A percentile compares a stretch with the other conserved stretches of the same genome.
Evolutionary conservation across 2,888 invertebrate species (phyloP).

Genomic region (Operophtera brumata): DNA sequence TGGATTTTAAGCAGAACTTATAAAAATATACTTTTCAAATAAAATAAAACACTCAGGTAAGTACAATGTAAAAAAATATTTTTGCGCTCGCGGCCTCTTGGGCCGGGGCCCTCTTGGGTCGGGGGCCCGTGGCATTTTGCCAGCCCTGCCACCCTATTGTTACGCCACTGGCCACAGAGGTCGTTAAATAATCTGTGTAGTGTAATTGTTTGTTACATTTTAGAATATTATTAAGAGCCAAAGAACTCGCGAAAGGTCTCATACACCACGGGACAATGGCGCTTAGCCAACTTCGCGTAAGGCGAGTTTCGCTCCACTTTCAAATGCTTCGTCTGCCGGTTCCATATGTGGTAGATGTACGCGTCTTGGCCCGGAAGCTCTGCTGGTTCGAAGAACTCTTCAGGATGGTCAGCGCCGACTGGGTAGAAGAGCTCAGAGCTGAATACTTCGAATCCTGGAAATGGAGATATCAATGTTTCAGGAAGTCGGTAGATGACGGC

Average conservation of each 20-base stretch:
- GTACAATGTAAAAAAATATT: too few species aligned
- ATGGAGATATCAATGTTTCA: not conserved
- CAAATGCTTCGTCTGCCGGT: not conserved
- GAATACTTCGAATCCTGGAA: constrained; percentile 24
- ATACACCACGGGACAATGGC: constrained; percentile 33
- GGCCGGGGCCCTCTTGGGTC: too few species aligned
- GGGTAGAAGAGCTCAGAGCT: constrained; percentile 9
- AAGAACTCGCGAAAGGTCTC: constrained; percentile 27
- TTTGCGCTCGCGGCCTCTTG: too few species aligned
- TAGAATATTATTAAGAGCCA: constrained; percentile 8
- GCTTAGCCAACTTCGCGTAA: constrained; percentile 31
- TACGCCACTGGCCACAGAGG: too few species aligned
- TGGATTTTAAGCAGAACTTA: too few species aligned
- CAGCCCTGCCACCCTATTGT: too few species aligned
- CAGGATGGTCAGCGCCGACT: not conserved
- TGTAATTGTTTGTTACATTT: too few species aligned
- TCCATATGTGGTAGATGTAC: constrained; percentile 21
- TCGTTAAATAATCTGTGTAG: too few species aligned
- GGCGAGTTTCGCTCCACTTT: constrained; percentile 19
- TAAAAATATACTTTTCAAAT: too few species aligned
- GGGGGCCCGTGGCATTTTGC: too few species aligned
- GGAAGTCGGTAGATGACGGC: too few species aligned
- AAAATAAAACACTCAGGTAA: too few species aligned
- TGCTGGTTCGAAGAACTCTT: constrained; percentile 8
- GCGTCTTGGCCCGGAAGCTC: not conserved